phyloP scores from a whole-genome alignment of 35 echinoderm and acorn worm species.

The Lytechinus variegatus region DNA sequence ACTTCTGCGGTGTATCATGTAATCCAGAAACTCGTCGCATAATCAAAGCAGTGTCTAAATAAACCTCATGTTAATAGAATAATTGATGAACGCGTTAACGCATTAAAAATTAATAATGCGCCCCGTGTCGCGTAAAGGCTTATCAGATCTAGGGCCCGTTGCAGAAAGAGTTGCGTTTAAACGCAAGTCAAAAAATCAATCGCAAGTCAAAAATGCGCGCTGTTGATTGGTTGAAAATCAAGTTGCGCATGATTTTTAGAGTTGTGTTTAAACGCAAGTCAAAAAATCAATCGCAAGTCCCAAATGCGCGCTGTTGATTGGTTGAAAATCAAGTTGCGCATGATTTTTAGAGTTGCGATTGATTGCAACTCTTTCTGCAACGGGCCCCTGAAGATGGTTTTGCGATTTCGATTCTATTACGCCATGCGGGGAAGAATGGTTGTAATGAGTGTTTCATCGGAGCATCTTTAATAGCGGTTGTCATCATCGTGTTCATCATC shows the following conservation, averaged over 20 bases:
- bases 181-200: no score
- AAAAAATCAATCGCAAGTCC: no score
- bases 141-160: neutral
- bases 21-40: neutral
- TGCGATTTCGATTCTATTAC: neutral
- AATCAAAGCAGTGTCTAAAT: conserved; percentile 12
- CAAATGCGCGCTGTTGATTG: no score
- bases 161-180: no score
- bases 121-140: neutral
- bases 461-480: neutral
- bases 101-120: conserved; percentile 15
- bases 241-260: no score
- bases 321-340: no score
- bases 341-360: no score
- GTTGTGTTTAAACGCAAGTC: no score
- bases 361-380: no score
- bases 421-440: neutral
- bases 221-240: no score
- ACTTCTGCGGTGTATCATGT: neutral
- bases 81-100: conserved; percentile 1
- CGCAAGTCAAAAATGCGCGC: no score
- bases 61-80: neutral
- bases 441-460: neutral
- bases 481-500: neutral
- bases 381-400: no score